Percentiles rank a stretch among this genome's conserved stretches.
These are phyloP conservation scores for Aphis gossypii DNA, from an alignment of 1,140 invertebrate genomes.

Conservation along the genomic window DNA sequence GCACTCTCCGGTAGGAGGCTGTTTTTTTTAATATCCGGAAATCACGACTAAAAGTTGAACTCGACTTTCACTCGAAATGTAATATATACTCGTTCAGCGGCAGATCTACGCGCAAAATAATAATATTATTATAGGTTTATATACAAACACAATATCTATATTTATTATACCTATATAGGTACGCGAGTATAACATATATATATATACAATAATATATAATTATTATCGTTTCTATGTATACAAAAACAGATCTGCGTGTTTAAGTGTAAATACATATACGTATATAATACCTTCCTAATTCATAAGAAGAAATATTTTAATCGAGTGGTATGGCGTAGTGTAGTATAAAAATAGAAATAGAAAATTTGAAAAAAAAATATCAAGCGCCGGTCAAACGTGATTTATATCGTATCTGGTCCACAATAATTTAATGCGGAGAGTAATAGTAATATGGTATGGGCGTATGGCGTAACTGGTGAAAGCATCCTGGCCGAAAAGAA, in stretches of 20 bases:
- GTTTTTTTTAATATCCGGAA: slow-evolving; percentile 50
- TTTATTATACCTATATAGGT: background rate
- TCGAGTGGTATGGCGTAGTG: background rate
- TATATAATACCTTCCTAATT: too few relatives aligned
- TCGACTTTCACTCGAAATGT: slow-evolving; percentile 46
- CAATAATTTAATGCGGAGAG: background rate
- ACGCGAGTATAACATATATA: background rate
- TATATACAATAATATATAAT: background rate
- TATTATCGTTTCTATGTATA: background rate
- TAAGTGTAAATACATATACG: background rate
- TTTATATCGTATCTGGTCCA: background rate
- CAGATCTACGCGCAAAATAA: background rate
- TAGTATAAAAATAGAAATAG: too few relatives aligned
- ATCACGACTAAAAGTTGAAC: slow-evolving; percentile 57
- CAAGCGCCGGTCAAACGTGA: background rate
- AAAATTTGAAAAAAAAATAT: background rate
- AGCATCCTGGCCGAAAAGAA: slow-evolving; percentile 7
- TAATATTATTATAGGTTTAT: background rate
- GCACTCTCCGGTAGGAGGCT: background rate
- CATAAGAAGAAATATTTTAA: background rate
- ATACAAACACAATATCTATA: background rate
- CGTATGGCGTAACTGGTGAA: slow-evolving; percentile 22
- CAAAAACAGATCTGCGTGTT: background rate
- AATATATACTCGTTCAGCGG: background rate
- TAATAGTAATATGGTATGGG: background rate